Evolutionary conservation across 2,888 invertebrate genomes (phyloP), one percentile per base, ranked within the genome.

Genomic region (Sialis fuliginosa): DNA sequence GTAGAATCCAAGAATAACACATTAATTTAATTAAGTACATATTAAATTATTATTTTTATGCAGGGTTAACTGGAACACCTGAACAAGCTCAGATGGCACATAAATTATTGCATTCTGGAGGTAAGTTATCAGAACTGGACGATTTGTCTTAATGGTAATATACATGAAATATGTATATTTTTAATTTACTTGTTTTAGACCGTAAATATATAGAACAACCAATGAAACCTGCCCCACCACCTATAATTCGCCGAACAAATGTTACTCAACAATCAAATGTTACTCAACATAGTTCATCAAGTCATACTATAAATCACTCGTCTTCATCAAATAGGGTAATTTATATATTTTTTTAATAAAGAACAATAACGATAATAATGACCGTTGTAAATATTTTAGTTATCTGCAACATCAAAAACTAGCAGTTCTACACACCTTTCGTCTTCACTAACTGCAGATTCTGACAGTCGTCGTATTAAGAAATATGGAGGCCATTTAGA

Each of bases 151-250:
- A 45, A 1, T 46, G 22, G 5, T n/a, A 44, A n/a, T 45, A 35
- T 9, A 35, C 10, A 33, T 49, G 13, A 45, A 42, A 47, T 34
- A 47, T 22, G 22, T 22, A 22, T 40, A 44, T 48, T 57, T 58
- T 33, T 54, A 12, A 73, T 89, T 22, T 22, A 22, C 4, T 22
- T 22, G 22, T 22, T 22, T 22, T 22, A 22, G 22, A 90, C 69
- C 78, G 90, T 47, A 80, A 83, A 61, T 90, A 85, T 63, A 87
- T 89, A 54, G 89, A 90, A 66, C 81, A 84, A 54, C 85, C 84
- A 2, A 65, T 86, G 54, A 80, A 86, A 60, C 84, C 86, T 33
- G 81, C 86, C 47, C 85, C 85, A 33, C 71, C 81, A 46, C 79
- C 82, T 49, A 77, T 83, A 50, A 78, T 81, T 48, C 74, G 74